These are phyloP conservation scores for Channa maculata DNA, from an alignment of 2,113 vertebrate species.

Conservation along the genomic window DNA sequence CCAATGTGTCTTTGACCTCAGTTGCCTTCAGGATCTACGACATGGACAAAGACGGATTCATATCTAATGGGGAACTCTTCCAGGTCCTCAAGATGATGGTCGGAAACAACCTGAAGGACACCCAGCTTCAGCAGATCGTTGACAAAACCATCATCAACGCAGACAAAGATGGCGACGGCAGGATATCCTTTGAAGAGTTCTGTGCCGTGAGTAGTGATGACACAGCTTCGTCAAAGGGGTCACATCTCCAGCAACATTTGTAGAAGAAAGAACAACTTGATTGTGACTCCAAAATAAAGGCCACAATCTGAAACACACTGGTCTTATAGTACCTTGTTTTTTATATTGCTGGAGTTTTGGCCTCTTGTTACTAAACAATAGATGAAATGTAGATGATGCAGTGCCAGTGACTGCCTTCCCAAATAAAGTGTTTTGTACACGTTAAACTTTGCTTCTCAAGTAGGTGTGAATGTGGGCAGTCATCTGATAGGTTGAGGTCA, in stretches of 20 bases:
- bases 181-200: conserved; percentile 99
- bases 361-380: too few species aligned
- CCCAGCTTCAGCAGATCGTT: conserved; percentile 99
- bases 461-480: too few species aligned
- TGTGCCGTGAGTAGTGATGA: conserved; percentile 91
- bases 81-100: conserved; percentile 99
- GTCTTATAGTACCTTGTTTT: too few species aligned
- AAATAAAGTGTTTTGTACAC: too few species aligned
- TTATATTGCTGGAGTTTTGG: too few species aligned
- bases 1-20: conserved; percentile 53
- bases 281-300: too few species aligned
- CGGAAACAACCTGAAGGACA: conserved; percentile 99
- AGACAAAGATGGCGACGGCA: conserved; percentile 98
- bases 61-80: conserved; percentile 99
- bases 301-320: conserved; percentile 2
- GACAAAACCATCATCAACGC: conserved; percentile 99
- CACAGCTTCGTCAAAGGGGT: neutral
- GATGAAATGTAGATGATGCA: too few species aligned
- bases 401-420: too few species aligned
- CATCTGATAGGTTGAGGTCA: too few species aligned
- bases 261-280: conserved; percentile 1
- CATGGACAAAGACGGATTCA: conserved; percentile 99
- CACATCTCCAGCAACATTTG: conserved; percentile 25
- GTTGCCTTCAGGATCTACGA: conserved; percentile 99
- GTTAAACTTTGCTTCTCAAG: too few species aligned